A percentile compares a stretch with the other conserved stretches of the same genome.
phyloP scores from a whole-genome alignment of 2,113 vertebrate species.

The Camelus bactrianus region DNA sequence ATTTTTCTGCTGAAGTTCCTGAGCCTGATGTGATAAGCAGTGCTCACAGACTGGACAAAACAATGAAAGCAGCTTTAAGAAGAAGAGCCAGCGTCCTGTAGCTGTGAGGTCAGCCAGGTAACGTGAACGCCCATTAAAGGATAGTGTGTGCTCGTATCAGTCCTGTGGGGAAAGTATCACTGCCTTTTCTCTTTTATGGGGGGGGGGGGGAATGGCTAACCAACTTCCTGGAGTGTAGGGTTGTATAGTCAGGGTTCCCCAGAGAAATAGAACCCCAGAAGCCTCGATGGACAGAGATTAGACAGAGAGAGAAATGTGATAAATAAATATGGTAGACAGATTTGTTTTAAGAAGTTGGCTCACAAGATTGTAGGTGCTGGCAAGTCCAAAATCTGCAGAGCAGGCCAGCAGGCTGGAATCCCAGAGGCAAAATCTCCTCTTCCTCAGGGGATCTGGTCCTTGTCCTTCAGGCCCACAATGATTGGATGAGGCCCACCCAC shows the following conservation, averaged over 20 bases:
- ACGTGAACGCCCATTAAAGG: background rate
- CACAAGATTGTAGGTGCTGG: too few relatives aligned
- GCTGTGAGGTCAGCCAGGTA: background rate
- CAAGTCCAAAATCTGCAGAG: too few relatives aligned
- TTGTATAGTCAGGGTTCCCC: background rate
- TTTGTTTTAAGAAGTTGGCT: background rate
- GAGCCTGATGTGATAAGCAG: background rate
- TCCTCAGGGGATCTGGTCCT: background rate
- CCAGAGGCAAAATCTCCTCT: background rate
- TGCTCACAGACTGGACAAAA: background rate
- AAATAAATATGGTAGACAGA: background rate
- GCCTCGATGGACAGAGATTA: too few relatives aligned
- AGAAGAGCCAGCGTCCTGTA: background rate
- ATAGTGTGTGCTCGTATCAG: background rate
- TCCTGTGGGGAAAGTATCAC: accelerated
- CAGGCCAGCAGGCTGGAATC: too few relatives aligned
- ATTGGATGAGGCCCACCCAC: too few relatives aligned
- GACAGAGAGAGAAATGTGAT: too few relatives aligned
- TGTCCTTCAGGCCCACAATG: background rate
- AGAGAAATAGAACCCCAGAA: background rate
- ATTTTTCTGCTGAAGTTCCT: background rate
- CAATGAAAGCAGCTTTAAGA: too few relatives aligned
- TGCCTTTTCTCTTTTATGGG: background rate
- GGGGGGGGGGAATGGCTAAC: background rate
- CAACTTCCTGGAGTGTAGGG: background rate